Evolutionary conservation across 2,113 vertebrate genomes (phyloP), one percentile per base, ranked within the genome.

Genomic region (Abramis brama): DNA sequence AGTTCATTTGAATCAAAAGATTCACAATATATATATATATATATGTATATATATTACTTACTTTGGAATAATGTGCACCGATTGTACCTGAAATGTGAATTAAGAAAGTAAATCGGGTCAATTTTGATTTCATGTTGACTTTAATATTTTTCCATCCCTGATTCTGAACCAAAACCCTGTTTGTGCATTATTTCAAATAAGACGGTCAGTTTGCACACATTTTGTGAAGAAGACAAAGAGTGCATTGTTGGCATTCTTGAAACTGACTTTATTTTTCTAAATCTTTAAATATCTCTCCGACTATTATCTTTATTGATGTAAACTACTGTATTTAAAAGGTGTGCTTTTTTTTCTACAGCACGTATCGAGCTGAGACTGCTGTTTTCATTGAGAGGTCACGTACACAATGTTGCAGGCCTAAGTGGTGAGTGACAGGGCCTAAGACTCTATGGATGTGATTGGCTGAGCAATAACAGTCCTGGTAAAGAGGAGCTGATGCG

Each of bases 341-440:
- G 89, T 90, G 90, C 89, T 90, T 91, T 90, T 84, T 43, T 87
- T 84, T 86, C 86, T 88, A 91, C 90, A 88, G 88, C 81, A 87
- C 82, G 85, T 86, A 76, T 78, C 68, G 75, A 86, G 84, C 64
- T 82, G 66, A 85, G 80, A 89, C 83, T 62, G 79, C 86, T 87
- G 86, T 76, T 60, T 75, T 89, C 57, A 39, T 78, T 50, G 77
- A 86, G 85, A 83, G 79, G 83, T 89, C 79, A 87, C 86, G 86
- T 87, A 88, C 80, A 88, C 70, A 82, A 85, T 82, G 87, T 74
- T 50, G 84, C 82, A 84, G 84, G 84, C 70, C 86, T 85, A 66
- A 68, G 19, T 64, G 57, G 74, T 74, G 82, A 73, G 62, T 30
- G 43, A 70, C 21, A 33, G 39, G 68, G 83, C 68, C 83, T 70